A percentile compares a stretch with the other conserved stretches of the same genome.
Conservation (phyloP, 2,797 vertebrate species). For the Acanthurus leucopareius region DNA sequence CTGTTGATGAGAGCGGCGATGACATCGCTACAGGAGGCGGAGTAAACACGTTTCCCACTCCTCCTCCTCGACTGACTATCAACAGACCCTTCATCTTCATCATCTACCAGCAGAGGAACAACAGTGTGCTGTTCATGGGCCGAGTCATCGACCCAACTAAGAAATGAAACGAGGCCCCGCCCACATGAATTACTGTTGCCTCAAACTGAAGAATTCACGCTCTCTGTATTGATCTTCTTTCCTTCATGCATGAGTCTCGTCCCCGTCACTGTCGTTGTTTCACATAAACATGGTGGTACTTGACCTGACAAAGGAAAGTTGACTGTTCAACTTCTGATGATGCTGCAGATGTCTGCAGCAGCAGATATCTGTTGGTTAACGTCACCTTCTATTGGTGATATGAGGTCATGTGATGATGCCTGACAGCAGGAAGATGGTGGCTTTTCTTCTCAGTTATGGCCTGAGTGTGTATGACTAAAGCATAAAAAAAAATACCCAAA, state of each 20-base stretch:
- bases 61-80: constrained; percentile 87
- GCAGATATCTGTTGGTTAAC: no score
- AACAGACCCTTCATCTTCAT: constrained; percentile 91
- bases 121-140: constrained; percentile 88
- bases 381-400: no score
- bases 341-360: no score
- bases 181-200: neutral
- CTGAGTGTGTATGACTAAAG: neutral
- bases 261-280: neutral
- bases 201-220: no score
- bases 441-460: no score
- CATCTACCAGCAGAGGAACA: constrained; percentile 88
- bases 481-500: neutral
- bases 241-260: no score
- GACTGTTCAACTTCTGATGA: no score
- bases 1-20: constrained; percentile 82
- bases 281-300: no score
- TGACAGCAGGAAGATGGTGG: no score
- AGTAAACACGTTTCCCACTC: constrained; percentile 68
- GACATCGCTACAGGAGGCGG: constrained; percentile 52
- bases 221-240: neutral
- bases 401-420: no score
- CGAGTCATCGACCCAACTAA: constrained; percentile 87
- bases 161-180: constrained; percentile 52
- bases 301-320: no score